phyloP scores from a whole-genome alignment of 2,888 invertebrate species.

The Maniola hyperantus region DNA sequence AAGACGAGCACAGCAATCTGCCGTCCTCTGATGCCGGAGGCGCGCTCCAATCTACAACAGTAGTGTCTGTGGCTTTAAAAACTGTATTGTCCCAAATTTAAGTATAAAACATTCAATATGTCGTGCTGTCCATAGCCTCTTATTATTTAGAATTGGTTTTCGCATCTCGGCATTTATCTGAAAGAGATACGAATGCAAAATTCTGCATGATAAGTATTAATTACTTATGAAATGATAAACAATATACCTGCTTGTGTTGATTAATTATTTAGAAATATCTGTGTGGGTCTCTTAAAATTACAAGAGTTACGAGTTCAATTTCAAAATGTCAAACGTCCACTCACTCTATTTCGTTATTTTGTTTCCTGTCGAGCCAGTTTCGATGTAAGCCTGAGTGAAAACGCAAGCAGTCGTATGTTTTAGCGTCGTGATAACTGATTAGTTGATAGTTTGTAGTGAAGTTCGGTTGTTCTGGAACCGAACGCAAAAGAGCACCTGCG shows the following conservation, averaged over 20 bases:
- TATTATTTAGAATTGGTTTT: slow-evolving; percentile 62
- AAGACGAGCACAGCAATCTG: too few species aligned
- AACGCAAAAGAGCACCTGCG: slow-evolving; percentile 36
- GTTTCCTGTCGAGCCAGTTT: slow-evolving; percentile 9
- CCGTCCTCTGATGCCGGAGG: too few species aligned
- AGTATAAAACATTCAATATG: slow-evolving; percentile 8
- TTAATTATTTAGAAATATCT: slow-evolving; percentile 19
- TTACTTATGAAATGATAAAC: slow-evolving; percentile 13
- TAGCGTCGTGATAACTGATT: slow-evolving; percentile 6
- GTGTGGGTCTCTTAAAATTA: slow-evolving; percentile 12
- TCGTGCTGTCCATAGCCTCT: slow-evolving; percentile 39
- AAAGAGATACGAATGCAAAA: slow-evolving; percentile 65
- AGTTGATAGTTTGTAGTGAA: background rate
- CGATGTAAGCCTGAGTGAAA: slow-evolving; percentile 1
- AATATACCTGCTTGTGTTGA: slow-evolving; percentile 8
- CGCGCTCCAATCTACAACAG: too few species aligned
- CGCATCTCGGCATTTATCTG: slow-evolving; percentile 78
- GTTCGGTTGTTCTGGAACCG: slow-evolving; percentile 26
- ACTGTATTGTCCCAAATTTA: background rate
- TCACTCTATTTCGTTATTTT: slow-evolving; percentile 18
- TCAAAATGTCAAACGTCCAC: slow-evolving; percentile 39
- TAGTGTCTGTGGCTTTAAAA: background rate
- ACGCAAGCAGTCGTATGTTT: background rate
- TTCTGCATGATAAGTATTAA: slow-evolving; percentile 53
- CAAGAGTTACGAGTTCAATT: slow-evolving; percentile 38